These are phyloP conservation scores for Parazoanthus darwini DNA, from an alignment of 92 coral and sea anemone genomes.

Conservation along the genomic window DNA sequence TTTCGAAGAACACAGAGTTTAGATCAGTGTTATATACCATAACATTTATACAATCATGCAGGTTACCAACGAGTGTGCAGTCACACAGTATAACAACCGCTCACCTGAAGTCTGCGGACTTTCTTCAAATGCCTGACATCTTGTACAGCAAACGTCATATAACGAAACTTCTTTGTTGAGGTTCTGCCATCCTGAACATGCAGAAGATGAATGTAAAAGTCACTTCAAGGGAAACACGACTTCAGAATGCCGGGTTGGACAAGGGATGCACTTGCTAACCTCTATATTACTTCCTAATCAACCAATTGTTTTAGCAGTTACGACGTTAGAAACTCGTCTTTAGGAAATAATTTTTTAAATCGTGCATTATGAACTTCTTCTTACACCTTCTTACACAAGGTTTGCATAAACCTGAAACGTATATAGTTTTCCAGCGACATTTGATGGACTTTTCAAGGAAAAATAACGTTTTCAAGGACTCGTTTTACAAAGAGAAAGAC, in stretches of 20 bases:
- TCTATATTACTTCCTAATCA: no score
- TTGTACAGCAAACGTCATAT: conserved; percentile 85
- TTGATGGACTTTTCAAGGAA: no score
- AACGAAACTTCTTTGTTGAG: conserved; percentile 59
- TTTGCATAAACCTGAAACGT: no score
- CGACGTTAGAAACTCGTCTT: no score
- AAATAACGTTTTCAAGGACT: no score
- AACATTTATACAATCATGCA: background rate
- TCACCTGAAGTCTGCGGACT: conserved; percentile 91
- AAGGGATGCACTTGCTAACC: background rate
- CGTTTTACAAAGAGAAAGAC: no score
- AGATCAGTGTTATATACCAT: background rate
- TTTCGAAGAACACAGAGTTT: background rate
- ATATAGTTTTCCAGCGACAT: no score
- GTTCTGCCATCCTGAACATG: conserved; percentile 21
- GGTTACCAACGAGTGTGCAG: background rate
- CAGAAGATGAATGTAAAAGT: background rate
- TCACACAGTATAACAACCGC: background rate
- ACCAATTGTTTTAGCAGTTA: no score
- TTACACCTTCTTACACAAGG: no score
- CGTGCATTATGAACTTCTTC: no score
- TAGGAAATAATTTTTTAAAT: no score
- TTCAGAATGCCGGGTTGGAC: background rate
- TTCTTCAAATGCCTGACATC: conserved; percentile 81
- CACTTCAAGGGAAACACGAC: background rate